phyloP scores from a whole-genome alignment of 64 coral and sea anemone species.

The Stylophora pistillata region DNA sequence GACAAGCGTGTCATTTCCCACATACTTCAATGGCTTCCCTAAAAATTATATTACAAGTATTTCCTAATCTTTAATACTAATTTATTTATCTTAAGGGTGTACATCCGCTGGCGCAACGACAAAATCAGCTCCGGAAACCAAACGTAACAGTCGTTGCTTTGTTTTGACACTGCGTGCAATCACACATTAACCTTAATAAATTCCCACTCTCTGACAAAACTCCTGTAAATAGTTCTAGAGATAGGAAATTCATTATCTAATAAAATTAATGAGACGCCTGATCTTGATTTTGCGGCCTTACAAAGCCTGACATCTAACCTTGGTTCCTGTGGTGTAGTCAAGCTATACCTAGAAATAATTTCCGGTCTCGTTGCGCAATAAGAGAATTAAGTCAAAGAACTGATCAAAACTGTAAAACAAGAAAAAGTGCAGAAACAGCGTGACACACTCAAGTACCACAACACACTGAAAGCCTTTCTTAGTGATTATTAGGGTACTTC shows the following conservation, averaged over 20 bases:
- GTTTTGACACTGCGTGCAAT: background rate
- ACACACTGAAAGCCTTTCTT: no score
- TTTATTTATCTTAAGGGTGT: background rate
- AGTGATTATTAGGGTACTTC: background rate
- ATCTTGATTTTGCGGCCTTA: background rate
- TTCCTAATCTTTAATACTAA: no score
- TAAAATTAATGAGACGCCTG: background rate
- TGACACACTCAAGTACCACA: background rate
- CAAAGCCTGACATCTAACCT: background rate
- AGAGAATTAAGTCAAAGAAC: background rate
- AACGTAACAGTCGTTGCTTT: background rate
- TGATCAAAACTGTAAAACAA: background rate
- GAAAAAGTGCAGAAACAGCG: background rate
- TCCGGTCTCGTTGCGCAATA: background rate
- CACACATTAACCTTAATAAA: background rate
- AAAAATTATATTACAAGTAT: no score
- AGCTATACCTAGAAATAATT: background rate
- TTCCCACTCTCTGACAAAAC: background rate
- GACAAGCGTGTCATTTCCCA: background rate
- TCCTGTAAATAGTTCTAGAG: background rate
- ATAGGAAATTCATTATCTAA: constrained; percentile 14
- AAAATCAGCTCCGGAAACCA: background rate
- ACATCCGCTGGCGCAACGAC: background rate
- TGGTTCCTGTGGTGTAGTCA: background rate
- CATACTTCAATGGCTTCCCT: background rate